Percentiles rank a stretch among this genome's conserved stretches.
Conservation (phyloP, 2,888 invertebrate genomes). For the Melipona beecheii region DNA sequence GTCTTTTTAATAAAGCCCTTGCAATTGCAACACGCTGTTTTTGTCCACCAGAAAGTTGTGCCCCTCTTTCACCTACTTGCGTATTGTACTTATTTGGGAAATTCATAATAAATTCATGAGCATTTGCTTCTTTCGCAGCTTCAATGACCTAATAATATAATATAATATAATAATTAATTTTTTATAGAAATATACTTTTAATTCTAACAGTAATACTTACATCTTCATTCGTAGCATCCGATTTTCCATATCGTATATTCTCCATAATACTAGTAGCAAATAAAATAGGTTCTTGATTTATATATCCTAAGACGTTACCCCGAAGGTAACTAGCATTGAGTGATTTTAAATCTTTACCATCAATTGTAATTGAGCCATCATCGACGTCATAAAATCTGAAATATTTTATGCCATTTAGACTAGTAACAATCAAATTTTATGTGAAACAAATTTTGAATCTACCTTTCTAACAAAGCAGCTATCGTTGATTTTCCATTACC, state of each 20-base stretch:
- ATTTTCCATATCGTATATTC: constrained; percentile 96
- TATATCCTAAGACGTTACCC: constrained; percentile 92
- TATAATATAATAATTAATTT: background rate
- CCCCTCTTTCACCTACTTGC: constrained; percentile 94
- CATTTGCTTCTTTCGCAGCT: constrained; percentile 95
- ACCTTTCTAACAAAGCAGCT: constrained; percentile 94
- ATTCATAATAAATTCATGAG: constrained; percentile 93
- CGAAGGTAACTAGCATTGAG: constrained; percentile 94
- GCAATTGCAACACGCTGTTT: constrained; percentile 98
- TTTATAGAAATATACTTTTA: background rate
- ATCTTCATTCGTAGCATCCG: constrained; percentile 89
- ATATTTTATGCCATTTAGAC: constrained; percentile 25
- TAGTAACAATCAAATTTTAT: background rate
- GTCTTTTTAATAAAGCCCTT: constrained; percentile 95
- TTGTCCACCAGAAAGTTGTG: constrained; percentile 97
- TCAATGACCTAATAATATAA: constrained; percentile 87
- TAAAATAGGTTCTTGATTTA: constrained; percentile 96
- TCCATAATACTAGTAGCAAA: constrained; percentile 96
- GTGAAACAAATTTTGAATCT: background rate
- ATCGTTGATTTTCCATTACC: constrained; percentile 98
- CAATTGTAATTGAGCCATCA: constrained; percentile 90
- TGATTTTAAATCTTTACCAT: constrained; percentile 89
- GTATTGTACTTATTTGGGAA: constrained; percentile 95
- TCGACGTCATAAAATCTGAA: constrained; percentile 92
- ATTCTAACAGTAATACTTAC: constrained; percentile 81